Base-by-base conservation (phyloP, 2,113 vertebrate genomes). In the Scalopus aquaticus region DNA sequence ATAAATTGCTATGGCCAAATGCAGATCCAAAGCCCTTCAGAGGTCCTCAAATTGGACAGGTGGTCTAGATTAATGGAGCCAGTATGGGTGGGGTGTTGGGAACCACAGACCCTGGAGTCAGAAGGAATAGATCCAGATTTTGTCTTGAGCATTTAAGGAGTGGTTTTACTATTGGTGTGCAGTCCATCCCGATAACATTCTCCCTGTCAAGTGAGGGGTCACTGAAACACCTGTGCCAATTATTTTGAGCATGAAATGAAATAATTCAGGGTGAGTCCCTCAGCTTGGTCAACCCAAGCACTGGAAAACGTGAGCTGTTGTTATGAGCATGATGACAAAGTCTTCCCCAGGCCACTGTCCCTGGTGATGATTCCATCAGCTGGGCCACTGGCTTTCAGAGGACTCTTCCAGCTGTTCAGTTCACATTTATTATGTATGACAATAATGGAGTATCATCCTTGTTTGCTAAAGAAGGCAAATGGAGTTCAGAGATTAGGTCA, bases 181-280 rank as follows among this genome's bases (percentile, higher is more conserved):
- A 3, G 6, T 35, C 42, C 56, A 80, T 70, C 37, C 44, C 39
- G n/a, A 85, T 60, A 81, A 83, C 58, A 26, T 5, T 91, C 28
- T 44, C 46, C 39, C 22, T 69, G 12, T 54, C 35, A 76, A 70
- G 22, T 51, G 12, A 92, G 17, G 30, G 30, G 37, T 80, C 35
- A 13, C 37, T 72, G 85, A 35, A 64, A 51, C 16, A 56, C 3
- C 19, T 88, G 13, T 51, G 56, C 35, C 77, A 80, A 4, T 85
- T 90, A 74, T 73, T 90, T 73, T 76, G 65, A 91, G 22, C 11
- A 65, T 87, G 83, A 60, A 85, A 76, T 90, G 49, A 93, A 51
- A 78, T 32, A 42, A 69, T 10, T 3, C 12, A 26, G 4, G 2
- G 17, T 39, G 69, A 81, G 15, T 70, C 5, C 26, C 24, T 44